Evolutionary conservation across 2,888 invertebrate genomes (phyloP).

Genomic region (Serrognathus titanus): DNA sequence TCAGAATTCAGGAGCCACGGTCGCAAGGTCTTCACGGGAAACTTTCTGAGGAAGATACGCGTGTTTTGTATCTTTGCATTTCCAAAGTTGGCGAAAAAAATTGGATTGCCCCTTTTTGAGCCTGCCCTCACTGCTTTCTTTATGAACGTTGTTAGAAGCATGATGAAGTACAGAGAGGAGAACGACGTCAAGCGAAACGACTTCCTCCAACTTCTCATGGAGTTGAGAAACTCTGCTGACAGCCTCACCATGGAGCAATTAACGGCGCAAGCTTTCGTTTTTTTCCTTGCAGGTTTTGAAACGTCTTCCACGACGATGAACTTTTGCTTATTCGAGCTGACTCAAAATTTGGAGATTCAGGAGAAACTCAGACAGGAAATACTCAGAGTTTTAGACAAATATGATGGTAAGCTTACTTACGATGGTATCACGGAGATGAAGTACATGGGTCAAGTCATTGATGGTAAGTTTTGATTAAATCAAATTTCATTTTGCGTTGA

Average conservation of each 20-base stretch:
- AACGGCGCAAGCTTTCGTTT: conserved; percentile 55
- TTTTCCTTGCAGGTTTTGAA: conserved; percentile 58
- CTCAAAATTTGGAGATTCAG: conserved; percentile 48
- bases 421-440: conserved; percentile 49
- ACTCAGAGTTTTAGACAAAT: conserved; percentile 30
- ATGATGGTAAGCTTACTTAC: conserved; percentile 41
- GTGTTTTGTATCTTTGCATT: conserved; percentile 14
- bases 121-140: conserved; percentile 47
- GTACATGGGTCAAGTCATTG: conserved; percentile 44
- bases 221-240: conserved; percentile 32
- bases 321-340: conserved; percentile 55
- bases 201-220: conserved; percentile 53
- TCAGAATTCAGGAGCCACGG: conserved; percentile 37
- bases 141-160: conserved; percentile 44
- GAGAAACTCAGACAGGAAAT: conserved; percentile 47
- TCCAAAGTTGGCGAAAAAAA: conserved; percentile 15
- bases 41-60: conserved; percentile 19
- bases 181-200: conserved; percentile 51
- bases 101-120: conserved; percentile 22
- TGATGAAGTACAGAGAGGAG: conserved; percentile 48
- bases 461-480: conserved; percentile 23
- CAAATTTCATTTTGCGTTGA: background rate
- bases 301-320: conserved; percentile 59
- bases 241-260: conserved; percentile 33
- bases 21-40: conserved; percentile 28